phyloP scores from a whole-genome alignment of 2,113 vertebrate genomes.

The Lampris incognitus region DNA sequence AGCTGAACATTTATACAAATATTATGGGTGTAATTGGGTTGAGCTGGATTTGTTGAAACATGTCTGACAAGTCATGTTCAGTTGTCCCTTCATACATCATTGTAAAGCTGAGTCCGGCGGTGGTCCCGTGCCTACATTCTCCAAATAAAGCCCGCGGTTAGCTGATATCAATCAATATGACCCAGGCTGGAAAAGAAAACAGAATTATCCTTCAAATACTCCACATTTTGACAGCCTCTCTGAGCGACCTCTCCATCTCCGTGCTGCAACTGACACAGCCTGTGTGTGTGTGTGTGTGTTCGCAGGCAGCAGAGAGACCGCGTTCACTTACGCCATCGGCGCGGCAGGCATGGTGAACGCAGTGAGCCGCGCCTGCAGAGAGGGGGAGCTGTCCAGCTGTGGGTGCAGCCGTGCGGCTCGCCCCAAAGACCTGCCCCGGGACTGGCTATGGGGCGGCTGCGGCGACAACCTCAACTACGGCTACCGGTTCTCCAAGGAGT shows the following conservation, averaged over 20 bases:
- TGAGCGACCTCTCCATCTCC: not conserved
- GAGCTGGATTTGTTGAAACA: too few relatives aligned
- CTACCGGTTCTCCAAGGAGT: conserved; percentile 97
- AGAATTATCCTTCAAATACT: not conserved
- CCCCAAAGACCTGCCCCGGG: conserved; percentile 94
- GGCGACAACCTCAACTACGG: conserved; percentile 98
- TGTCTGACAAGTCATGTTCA: too few relatives aligned
- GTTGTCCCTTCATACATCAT: too few relatives aligned
- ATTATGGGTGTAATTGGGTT: too few relatives aligned
- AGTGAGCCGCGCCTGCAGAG: conserved; percentile 95
- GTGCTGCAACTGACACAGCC: not conserved
- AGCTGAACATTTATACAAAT: too few relatives aligned
- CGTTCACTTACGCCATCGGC: conserved; percentile 96
- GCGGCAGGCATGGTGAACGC: conserved; percentile 96
- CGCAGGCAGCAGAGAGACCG: conserved; percentile 95
- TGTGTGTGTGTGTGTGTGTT: conserved; percentile 26
- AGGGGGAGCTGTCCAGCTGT: conserved; percentile 96
- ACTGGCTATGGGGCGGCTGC: conserved; percentile 99
- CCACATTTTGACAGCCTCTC: not conserved
- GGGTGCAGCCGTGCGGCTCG: conserved; percentile 94
- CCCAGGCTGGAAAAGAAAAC: too few relatives aligned
- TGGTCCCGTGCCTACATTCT: too few relatives aligned
- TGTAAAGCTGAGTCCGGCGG: too few relatives aligned
- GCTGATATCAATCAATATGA: too few relatives aligned
- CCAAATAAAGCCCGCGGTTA: too few relatives aligned